Percentiles rank a stretch among this genome's conserved stretches.
These are phyloP conservation scores for Drosophila incognita DNA, from an alignment of 2,888 invertebrate species.

Conservation along the genomic window DNA sequence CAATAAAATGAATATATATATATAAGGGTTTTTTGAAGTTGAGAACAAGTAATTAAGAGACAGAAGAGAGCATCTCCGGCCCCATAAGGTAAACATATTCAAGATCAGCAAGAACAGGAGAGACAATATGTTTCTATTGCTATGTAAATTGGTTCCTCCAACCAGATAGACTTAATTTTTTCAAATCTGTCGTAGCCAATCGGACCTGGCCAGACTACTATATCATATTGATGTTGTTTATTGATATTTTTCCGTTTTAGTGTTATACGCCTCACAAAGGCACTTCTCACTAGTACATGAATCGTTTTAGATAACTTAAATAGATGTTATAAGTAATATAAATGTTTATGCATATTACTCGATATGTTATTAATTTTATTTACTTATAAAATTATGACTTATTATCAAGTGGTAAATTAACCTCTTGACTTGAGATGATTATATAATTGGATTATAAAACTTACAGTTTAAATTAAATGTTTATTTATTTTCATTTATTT, in stretches of 20 bases:
- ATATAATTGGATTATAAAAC: background rate
- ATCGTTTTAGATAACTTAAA: too few relatives aligned
- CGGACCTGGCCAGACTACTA: rapidly evolving
- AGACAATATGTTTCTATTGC: background rate
- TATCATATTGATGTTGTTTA: background rate
- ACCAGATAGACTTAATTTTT: background rate
- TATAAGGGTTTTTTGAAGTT: background rate
- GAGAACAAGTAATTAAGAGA: background rate
- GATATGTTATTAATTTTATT: background rate
- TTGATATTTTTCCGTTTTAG: background rate
- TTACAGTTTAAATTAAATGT: background rate
- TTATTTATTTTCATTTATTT: background rate
- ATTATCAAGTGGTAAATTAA: background rate
- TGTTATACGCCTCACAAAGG: background rate
- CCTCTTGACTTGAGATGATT: background rate
- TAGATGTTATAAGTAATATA: too few relatives aligned
- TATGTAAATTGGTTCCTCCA: background rate
- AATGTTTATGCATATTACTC: too few relatives aligned
- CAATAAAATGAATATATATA: too few relatives aligned
- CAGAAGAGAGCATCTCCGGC: background rate
- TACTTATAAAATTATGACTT: background rate
- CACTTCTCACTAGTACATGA: too few relatives aligned
- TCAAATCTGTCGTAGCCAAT: background rate
- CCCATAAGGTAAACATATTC: background rate
- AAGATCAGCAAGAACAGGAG: background rate